Percentiles rank a stretch among this genome's conserved stretches.
Evolutionary conservation across 2,113 vertebrate genomes (phyloP).

Genomic region (Bubo bubo): DNA sequence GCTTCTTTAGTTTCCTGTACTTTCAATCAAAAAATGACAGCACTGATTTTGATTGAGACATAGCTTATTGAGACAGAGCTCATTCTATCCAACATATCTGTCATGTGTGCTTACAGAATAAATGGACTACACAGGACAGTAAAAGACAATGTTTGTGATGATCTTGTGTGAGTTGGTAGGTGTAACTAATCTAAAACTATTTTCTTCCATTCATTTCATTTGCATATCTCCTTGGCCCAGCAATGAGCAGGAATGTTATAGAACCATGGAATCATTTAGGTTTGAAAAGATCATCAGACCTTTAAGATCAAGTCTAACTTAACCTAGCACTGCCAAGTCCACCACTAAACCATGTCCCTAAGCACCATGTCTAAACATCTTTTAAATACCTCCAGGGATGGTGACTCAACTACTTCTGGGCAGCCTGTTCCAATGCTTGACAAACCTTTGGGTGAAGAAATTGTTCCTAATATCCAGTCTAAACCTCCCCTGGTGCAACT

Average conservation of each 20-base stretch:
- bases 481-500: too few species aligned
- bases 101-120: not conserved
- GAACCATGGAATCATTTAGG: not conserved
- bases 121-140: not conserved
- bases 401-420: too few species aligned
- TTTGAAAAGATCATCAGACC: not conserved
- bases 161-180: not conserved
- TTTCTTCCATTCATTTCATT: not conserved
- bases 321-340: too few species aligned
- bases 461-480: too few species aligned
- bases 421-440: too few species aligned
- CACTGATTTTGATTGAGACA: not conserved
- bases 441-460: too few species aligned
- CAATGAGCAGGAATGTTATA: not conserved
- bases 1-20: not conserved
- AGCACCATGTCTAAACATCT: too few species aligned
- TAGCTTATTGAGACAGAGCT: not conserved
- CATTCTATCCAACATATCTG: not conserved
- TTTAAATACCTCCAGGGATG: too few species aligned
- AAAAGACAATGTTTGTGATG: not conserved
- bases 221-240: not conserved
- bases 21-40: not conserved
- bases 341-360: too few species aligned
- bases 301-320: not conserved
- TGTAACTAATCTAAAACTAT: not conserved